Evolutionary conservation across 2,797 vertebrate genomes (phyloP).

Genomic region (Telmatherina bonti): DNA sequence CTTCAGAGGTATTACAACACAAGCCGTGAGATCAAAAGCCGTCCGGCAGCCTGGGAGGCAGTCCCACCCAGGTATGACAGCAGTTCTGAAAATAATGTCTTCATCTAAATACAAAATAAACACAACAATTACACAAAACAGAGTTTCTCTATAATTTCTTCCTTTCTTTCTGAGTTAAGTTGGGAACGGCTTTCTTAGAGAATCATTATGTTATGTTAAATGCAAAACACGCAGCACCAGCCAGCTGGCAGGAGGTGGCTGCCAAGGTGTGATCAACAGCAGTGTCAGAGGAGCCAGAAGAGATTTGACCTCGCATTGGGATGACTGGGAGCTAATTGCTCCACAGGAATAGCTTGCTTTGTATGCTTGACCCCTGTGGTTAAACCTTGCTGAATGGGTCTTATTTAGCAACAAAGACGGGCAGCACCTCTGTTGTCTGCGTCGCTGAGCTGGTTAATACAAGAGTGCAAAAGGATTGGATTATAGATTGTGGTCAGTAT

Average conservation of each 20-base stretch:
- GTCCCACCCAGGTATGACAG: slow-evolving; percentile 43
- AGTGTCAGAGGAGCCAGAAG: slow-evolving; percentile 53
- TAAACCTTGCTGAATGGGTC: slow-evolving; percentile 70
- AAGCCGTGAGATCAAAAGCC: slow-evolving; percentile 64
- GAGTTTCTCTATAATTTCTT: slow-evolving; percentile 7
- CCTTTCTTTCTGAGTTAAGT: background rate
- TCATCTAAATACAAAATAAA: slow-evolving; percentile 50
- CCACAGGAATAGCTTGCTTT: slow-evolving; percentile 63
- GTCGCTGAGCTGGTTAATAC: slow-evolving; percentile 69
- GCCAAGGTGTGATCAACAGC: slow-evolving; percentile 59
- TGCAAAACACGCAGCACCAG: slow-evolving; percentile 14
- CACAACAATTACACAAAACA: slow-evolving; percentile 6
- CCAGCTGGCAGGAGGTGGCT: slow-evolving; percentile 43
- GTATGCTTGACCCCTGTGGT: slow-evolving; percentile 63
- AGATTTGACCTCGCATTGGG: slow-evolving; percentile 54
- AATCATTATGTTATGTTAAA: slow-evolving; percentile 1
- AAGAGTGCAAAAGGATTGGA: slow-evolving; percentile 60
- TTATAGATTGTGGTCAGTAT: slow-evolving; percentile 69
- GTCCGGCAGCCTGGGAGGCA: slow-evolving; percentile 36
- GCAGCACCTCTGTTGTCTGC: slow-evolving; percentile 62
- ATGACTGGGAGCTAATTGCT: slow-evolving; percentile 72
- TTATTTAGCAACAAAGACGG: slow-evolving; percentile 73
- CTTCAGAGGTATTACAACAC: slow-evolving; percentile 53
- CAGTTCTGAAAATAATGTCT: slow-evolving; percentile 50
- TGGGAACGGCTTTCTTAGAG: background rate